Evolutionary conservation across 2,113 vertebrate species (phyloP).

Genomic region (Raja brachyura): DNA sequence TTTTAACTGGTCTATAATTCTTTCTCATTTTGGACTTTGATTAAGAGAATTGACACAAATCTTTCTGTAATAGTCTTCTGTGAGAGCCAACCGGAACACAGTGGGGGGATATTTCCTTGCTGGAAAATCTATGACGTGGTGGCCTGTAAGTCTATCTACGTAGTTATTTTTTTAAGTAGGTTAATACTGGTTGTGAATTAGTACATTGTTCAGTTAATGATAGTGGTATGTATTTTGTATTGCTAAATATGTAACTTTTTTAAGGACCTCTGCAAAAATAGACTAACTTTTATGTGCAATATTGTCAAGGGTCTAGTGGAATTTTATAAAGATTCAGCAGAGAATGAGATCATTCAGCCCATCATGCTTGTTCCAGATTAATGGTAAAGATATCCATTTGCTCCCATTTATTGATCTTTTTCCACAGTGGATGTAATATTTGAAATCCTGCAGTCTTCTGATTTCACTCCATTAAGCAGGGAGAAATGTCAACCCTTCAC

Average conservation of each 20-base stretch:
- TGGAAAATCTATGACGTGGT: slow-evolving; percentile 87
- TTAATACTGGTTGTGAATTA: not conserved
- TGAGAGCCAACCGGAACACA: slow-evolving; percentile 69
- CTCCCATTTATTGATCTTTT: too few relatives aligned
- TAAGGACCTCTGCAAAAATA: not conserved
- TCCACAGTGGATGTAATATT: too few relatives aligned
- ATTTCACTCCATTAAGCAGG: too few relatives aligned
- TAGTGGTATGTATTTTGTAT: not conserved
- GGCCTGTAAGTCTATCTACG: slow-evolving; percentile 73
- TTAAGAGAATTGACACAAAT: not conserved
- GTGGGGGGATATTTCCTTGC: slow-evolving; percentile 87
- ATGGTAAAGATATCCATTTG: too few relatives aligned
- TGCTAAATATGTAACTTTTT: not conserved
- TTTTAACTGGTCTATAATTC: not conserved
- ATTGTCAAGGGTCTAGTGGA: too few relatives aligned
- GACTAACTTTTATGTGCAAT: too few relatives aligned
- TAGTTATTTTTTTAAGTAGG: not conserved
- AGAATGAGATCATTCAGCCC: too few relatives aligned
- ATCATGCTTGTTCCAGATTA: too few relatives aligned
- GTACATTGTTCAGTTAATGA: not conserved
- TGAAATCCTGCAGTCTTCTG: too few relatives aligned
- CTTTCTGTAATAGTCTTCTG: slow-evolving; percentile 64
- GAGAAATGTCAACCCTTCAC: too few relatives aligned
- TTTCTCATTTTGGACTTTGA: slow-evolving; percentile 20
- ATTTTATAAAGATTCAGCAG: too few relatives aligned